Percentiles rank a stretch among this genome's conserved stretches.
Conservation (phyloP, 2,888 invertebrate genomes). For the Lithophane leautieri region DNA sequence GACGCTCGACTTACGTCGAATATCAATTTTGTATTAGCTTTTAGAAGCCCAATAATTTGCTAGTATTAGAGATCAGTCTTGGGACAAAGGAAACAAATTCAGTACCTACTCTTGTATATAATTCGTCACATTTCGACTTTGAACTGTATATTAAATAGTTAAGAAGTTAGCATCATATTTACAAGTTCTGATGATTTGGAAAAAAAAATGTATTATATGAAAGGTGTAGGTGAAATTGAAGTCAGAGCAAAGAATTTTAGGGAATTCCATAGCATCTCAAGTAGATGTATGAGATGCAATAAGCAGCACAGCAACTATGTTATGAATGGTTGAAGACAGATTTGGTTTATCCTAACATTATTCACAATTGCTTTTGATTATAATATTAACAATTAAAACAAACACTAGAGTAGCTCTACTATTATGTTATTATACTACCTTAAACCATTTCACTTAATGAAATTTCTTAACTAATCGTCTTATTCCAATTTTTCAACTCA, state of each 20-base stretch:
- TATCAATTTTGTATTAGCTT: conserved; percentile 65
- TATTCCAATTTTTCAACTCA: conserved; percentile 58
- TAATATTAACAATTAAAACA: conserved; percentile 63
- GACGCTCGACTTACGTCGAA: conserved; percentile 68
- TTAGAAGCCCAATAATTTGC: conserved; percentile 78
- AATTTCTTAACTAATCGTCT: conserved; percentile 61
- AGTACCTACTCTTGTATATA: conserved; percentile 72
- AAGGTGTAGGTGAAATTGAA: conserved; percentile 52
- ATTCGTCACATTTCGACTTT: conserved; percentile 72
- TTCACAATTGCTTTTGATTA: conserved; percentile 60
- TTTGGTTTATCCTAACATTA: conserved; percentile 59
- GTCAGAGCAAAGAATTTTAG: conserved; percentile 70
- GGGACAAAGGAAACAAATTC: conserved; percentile 84
- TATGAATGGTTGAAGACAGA: conserved; percentile 44
- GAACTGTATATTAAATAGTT: conserved; percentile 68
- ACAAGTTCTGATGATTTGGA: conserved; percentile 62
- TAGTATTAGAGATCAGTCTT: conserved; percentile 86
- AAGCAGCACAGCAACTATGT: conserved; percentile 43
- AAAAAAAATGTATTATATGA: conserved; percentile 39
- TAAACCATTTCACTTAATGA: conserved; percentile 60
- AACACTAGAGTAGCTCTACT: conserved; percentile 63
- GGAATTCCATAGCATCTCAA: conserved; percentile 75
- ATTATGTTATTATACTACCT: conserved; percentile 64
- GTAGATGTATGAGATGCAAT: conserved; percentile 42
- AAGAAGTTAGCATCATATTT: conserved; percentile 69